phyloP scores from a whole-genome alignment of 2,113 vertebrate genomes.

The Psittacula cyanocephala region DNA sequence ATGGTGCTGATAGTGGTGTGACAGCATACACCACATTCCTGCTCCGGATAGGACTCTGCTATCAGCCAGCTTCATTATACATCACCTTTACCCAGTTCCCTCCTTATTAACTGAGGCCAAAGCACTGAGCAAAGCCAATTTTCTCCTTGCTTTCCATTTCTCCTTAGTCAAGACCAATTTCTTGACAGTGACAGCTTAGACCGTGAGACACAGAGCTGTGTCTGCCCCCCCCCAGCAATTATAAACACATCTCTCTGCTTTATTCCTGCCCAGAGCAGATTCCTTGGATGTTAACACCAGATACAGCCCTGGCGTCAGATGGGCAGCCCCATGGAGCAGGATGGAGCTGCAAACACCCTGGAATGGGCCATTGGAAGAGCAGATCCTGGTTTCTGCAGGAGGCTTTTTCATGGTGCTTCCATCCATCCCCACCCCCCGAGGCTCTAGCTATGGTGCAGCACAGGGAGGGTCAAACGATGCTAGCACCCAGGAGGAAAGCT shows the following conservation, averaged over 20 bases:
- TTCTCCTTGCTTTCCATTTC: not conserved
- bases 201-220: not conserved
- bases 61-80: not conserved
- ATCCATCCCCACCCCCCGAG: fast-evolving
- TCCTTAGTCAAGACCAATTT: not conserved
- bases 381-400: not conserved
- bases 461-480: not conserved
- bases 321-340: not conserved
- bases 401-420: not conserved
- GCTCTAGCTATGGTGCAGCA: fast-evolving
- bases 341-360: not conserved
- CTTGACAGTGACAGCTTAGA: not conserved
- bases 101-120: not conserved
- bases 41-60: not conserved
- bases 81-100: not conserved
- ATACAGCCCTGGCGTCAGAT: not conserved
- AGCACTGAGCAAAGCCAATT: not conserved
- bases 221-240: not conserved
- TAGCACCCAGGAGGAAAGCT: not conserved
- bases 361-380: not conserved
- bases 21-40: not conserved
- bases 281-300: not conserved
- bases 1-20: not conserved
- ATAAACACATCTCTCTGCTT: not conserved
- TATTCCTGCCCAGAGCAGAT: not conserved